Conservation (phyloP, 1,140 invertebrate species). For the Hypsibius dujardini region DNA sequence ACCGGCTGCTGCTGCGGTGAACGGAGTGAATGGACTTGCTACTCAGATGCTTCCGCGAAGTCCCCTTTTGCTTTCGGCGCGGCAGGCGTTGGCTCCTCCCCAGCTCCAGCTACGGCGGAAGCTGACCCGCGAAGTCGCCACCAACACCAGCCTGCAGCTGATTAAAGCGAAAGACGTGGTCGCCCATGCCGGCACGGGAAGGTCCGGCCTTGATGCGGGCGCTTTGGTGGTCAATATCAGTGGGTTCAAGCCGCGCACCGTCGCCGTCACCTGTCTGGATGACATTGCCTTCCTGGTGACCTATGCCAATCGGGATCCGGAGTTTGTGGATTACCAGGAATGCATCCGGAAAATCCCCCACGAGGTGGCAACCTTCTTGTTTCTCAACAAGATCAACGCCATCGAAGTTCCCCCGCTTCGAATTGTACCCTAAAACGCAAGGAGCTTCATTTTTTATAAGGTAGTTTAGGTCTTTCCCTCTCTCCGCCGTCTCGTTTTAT, state of each 20-base stretch:
- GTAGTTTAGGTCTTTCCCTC: background rate
- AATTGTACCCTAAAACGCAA: background rate
- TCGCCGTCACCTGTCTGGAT: background rate
- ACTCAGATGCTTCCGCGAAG: too few relatives aligned
- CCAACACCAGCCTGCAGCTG: background rate
- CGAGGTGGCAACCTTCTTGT: background rate
- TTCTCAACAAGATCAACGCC: background rate
- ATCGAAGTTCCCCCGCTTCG: background rate
- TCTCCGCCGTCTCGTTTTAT: background rate
- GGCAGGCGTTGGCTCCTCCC: too few relatives aligned
- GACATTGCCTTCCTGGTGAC: background rate
- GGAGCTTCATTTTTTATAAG: background rate
- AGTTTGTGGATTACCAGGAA: background rate
- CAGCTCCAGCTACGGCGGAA: background rate
- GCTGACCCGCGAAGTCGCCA: background rate
- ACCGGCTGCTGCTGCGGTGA: too few relatives aligned
- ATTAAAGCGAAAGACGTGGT: background rate
- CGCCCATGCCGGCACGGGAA: background rate
- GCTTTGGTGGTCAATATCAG: background rate
- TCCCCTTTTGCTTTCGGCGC: too few relatives aligned
- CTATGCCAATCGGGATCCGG: background rate
- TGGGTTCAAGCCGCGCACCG: background rate
- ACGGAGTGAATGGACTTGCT: too few relatives aligned
- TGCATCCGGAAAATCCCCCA: constrained; percentile 9
- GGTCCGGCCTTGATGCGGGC: background rate